Evolutionary conservation across 30 jellyfish, hydroid and myxozoan genomes (phyloP).

Genomic region (Turritopsis rubra): DNA sequence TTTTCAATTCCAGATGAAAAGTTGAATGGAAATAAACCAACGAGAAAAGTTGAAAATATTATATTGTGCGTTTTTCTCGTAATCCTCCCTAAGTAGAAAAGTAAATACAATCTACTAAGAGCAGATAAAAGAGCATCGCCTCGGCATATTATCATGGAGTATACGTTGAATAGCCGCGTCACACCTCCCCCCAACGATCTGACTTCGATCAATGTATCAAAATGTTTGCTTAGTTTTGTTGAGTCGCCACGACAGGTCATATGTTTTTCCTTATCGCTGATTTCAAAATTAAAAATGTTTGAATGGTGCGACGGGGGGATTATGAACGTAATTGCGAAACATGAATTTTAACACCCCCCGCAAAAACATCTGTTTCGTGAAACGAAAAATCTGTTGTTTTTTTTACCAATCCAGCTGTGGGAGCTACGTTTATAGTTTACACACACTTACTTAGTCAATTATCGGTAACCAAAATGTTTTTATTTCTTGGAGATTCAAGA

Average conservation of each 20-base stretch:
- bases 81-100: not conserved
- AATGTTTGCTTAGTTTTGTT: not conserved
- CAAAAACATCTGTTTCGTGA: not conserved
- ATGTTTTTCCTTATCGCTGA: not conserved
- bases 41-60: not conserved
- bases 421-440: no score
- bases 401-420: not conserved
- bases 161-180: no score
- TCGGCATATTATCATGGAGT: no score
- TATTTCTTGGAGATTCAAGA: no score
- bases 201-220: no score
- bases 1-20: not conserved
- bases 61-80: not conserved
- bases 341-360: not conserved
- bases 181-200: no score
- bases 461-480: no score
- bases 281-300: not conserved
- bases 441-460: no score
- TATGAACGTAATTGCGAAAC: not conserved
- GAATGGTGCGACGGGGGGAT: not conserved
- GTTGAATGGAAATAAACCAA: not conserved
- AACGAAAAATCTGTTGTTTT: not conserved
- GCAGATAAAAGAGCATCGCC: not conserved
- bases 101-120: not conserved
- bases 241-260: not conserved